Percentiles rank a stretch among this genome's conserved stretches.
phyloP scores from a whole-genome alignment of 2,113 vertebrate species.

The Himantopus leucocephalus region DNA sequence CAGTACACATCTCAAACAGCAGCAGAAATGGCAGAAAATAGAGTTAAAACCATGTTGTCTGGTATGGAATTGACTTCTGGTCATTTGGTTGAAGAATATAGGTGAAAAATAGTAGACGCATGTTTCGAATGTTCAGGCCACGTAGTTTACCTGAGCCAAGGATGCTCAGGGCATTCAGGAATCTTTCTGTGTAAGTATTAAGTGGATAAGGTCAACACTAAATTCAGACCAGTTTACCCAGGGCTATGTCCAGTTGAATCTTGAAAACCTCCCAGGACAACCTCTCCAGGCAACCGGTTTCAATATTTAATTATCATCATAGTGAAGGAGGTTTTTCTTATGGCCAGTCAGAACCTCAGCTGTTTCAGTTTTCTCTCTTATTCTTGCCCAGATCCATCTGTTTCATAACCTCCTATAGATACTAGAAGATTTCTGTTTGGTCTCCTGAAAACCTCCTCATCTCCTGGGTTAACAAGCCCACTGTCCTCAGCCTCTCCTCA shows the following conservation, averaged over 20 bases:
- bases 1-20: neutral
- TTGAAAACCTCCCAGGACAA: neutral
- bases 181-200: neutral
- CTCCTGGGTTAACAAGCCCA: neutral
- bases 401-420: neutral
- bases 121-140: neutral
- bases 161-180: neutral
- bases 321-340: neutral
- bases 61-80: neutral
- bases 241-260: neutral
- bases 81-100: neutral
- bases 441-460: neutral
- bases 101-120: neutral
- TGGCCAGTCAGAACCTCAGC: neutral
- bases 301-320: neutral
- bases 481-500: neutral
- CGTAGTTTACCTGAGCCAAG: neutral
- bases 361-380: neutral
- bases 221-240: neutral
- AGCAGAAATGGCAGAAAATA: neutral
- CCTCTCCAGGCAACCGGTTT: neutral
- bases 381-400: neutral
- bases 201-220: neutral
- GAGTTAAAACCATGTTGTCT: neutral
- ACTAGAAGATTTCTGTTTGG: neutral